A percentile compares a stretch with the other conserved stretches of the same genome.
Evolutionary conservation across 2,888 invertebrate genomes (phyloP).

Genomic region (Meteorus cinctellus): DNA sequence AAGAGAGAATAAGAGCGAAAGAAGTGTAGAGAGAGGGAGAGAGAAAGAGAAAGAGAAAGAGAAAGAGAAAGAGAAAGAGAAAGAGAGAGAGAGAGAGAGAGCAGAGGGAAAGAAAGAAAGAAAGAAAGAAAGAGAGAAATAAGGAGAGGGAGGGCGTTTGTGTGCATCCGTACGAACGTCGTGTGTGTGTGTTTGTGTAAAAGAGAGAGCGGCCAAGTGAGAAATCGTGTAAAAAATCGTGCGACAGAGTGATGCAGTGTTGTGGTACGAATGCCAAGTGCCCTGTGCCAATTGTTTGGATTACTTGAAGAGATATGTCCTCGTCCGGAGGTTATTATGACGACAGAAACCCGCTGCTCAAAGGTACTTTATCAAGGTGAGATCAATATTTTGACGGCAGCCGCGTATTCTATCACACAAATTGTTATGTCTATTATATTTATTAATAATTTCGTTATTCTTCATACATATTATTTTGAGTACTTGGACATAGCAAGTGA

Average conservation of each 20-base stretch:
- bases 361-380: conserved; percentile 78
- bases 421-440: neutral
- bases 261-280: conserved; percentile 69
- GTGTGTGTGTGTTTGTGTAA: neutral
- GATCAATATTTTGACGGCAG: conserved; percentile 40
- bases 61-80: too few species aligned
- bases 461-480: neutral
- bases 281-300: conserved; percentile 70
- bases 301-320: conserved; percentile 70
- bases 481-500: conserved; percentile 33
- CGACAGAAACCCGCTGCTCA: conserved; percentile 77
- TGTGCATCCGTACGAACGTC: too few species aligned
- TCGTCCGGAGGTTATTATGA: conserved; percentile 75
- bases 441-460: neutral
- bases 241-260: conserved; percentile 70
- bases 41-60: too few species aligned
- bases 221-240: conserved; percentile 55
- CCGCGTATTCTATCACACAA: too few species aligned
- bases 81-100: neutral
- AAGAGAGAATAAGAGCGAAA: neutral
- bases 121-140: too few species aligned
- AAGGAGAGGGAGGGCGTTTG: neutral
- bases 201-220: conserved; percentile 51
- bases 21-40: neutral
- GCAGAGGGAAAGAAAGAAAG: too few species aligned